Percentiles rank a stretch among this genome's conserved stretches.
These are phyloP conservation scores for Lasioglossum morio DNA, from an alignment of 2,888 invertebrate species.

Conservation along the genomic window DNA sequence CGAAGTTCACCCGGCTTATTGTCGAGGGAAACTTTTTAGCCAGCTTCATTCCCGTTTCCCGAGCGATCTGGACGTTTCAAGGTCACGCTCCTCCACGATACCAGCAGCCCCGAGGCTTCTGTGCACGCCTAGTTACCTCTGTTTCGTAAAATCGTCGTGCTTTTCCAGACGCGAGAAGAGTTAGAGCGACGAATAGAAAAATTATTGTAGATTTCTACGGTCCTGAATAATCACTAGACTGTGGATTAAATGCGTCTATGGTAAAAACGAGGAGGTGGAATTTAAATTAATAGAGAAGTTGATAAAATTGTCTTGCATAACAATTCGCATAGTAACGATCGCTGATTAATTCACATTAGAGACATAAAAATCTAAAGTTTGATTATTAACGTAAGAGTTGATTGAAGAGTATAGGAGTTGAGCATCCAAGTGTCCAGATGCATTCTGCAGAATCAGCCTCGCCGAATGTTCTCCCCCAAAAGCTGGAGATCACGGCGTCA, in stretches of 20 bases:
- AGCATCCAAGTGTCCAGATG: neutral
- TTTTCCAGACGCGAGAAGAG: neutral
- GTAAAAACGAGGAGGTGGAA: too few species aligned
- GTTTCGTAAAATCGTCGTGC: neutral
- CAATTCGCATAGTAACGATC: neutral
- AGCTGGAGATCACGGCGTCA: neutral
- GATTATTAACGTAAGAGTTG: neutral
- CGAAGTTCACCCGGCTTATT: constrained; percentile 1
- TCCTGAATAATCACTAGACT: neutral
- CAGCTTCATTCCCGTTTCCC: neutral
- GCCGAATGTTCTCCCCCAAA: neutral
- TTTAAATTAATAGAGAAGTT: neutral
- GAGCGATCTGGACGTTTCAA: neutral
- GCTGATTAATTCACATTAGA: neutral
- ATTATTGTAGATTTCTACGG: neutral
- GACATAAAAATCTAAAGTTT: neutral
- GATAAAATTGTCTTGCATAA: too few species aligned
- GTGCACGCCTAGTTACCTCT: neutral
- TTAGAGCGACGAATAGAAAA: neutral
- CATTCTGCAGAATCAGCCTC: neutral
- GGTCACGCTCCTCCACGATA: neutral
- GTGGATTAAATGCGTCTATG: too few species aligned
- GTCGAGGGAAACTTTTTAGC: neutral
- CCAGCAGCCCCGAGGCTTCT: neutral
- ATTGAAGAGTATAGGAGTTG: neutral